These are phyloP conservation scores for Micropoecilia bifurca DNA, from an alignment of 2,797 vertebrate species.

Conservation along the genomic window DNA sequence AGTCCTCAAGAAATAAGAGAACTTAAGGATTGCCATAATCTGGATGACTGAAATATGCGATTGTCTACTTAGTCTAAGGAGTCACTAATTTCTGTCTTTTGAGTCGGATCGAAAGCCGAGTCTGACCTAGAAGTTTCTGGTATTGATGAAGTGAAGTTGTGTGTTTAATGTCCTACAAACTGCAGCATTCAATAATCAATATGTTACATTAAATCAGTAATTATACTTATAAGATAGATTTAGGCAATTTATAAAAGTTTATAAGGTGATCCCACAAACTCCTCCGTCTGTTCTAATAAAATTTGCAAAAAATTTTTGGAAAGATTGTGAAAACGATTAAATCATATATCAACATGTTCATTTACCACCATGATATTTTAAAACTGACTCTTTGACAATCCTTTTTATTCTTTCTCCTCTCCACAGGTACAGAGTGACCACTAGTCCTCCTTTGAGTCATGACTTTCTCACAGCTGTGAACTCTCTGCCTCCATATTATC, in stretches of 20 bases:
- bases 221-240: not conserved
- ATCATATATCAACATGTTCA: not conserved
- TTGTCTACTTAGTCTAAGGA: not conserved
- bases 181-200: not conserved
- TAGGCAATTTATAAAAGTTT: not conserved
- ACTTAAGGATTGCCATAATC: not conserved
- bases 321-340: not conserved
- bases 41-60: too few species aligned
- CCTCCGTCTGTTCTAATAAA: not conserved
- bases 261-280: not conserved
- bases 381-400: not conserved
- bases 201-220: not conserved
- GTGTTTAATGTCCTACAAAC: not conserved
- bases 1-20: not conserved
- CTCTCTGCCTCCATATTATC: constrained; percentile 50
- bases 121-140: not conserved
- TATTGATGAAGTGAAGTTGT: not conserved
- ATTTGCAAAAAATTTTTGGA: not conserved
- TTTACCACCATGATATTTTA: not conserved
- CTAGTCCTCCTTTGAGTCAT: constrained; percentile 31
- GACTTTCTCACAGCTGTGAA: constrained; percentile 39
- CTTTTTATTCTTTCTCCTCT: constrained; percentile 1
- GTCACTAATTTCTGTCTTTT: not conserved
- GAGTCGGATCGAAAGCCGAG: not conserved
- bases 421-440: constrained; percentile 57